Base-by-base conservation (phyloP, 2,888 invertebrate species). In the Notodonta ziczac region DNA sequence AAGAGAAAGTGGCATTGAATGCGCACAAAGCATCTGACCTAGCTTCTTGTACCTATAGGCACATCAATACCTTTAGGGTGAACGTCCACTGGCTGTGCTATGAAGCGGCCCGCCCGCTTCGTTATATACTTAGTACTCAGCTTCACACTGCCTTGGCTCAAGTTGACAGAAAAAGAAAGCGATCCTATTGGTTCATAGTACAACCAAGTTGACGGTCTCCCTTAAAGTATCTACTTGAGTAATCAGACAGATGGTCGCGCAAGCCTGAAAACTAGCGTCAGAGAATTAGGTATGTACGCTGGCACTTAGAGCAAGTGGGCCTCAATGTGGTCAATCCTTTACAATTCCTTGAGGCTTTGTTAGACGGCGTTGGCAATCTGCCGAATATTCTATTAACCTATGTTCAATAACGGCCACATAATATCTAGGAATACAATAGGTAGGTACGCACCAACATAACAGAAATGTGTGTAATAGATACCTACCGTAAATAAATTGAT, bases 1-100 rank as follows among this genome's bases (percentile, higher is more conserved):
- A 51, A 59, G 74, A 63, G 74, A 76, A 75, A 75, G 74, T 76
- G 46, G 58, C 61, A 58, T 67, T 63, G 64, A 67, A 64, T 62
- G 65, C 61, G 70, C 63, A 76, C 62, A 62, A 67, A 59, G 32
- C 72, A 48, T 51, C 56, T 59, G 63, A 56, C 71, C 57, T 61
- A 68, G 68, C 70, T 73, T 58, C 35, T 12, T 32, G 55, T 56
- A 65, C 51, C 50, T 62, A 59, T 58, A 62, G 56, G 56, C 32
- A 56, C 13, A 46, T 42, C 35, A 6, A 35, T 6, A 35, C 35
- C 35, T 35, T 35, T 24, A 24, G 24, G 24, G 24, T 24, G 24
- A 24, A 24, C 24, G 24, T 24, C 24, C 24, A 24, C 24, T 24
- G 24, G 24, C 24, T 24, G 24, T 24, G 24, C 24, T 24, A 24